Percentiles rank a stretch among this genome's conserved stretches.
Conservation (phyloP, 2,888 invertebrate species). For the Drosophila paramelanica region DNA sequence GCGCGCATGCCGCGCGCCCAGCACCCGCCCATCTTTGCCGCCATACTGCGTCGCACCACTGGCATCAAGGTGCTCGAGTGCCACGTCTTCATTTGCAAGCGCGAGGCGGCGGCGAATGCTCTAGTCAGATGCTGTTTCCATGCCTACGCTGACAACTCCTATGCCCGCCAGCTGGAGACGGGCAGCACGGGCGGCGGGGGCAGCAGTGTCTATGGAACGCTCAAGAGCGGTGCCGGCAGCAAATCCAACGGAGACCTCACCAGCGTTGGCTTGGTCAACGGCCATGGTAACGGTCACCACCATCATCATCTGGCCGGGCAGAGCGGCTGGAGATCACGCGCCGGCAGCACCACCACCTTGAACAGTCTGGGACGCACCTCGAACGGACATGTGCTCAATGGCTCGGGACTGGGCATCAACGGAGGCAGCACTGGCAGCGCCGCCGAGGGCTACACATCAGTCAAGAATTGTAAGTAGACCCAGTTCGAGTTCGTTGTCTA, state of each 20-base stretch:
- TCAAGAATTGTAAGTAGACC: slow-evolving; percentile 85
- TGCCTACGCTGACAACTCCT: slow-evolving; percentile 98
- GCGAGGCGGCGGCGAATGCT: slow-evolving; percentile 98
- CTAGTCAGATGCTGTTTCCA: slow-evolving; percentile 98
- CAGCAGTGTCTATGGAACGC: slow-evolving; percentile 86
- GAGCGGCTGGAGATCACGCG: slow-evolving; percentile 86
- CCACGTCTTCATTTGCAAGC: slow-evolving; percentile 98
- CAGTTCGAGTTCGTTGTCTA: slow-evolving; percentile 54
- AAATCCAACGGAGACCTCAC: slow-evolving; percentile 84
- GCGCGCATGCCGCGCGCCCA: slow-evolving; percentile 95
- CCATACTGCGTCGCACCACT: slow-evolving; percentile 96
- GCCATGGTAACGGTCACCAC: slow-evolving; percentile 72
- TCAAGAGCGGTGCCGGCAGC: slow-evolving; percentile 84
- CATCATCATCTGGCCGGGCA: slow-evolving; percentile 74
- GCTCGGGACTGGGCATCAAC: slow-evolving; percentile 71
- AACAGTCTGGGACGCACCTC: slow-evolving; percentile 86
- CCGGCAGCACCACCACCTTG: slow-evolving; percentile 87
- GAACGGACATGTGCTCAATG: slow-evolving; percentile 79
- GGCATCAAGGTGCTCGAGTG: slow-evolving; percentile 99
- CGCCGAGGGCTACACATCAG: slow-evolving; percentile 85
- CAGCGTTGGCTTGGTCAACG: slow-evolving; percentile 77
- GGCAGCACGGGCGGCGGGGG: slow-evolving; percentile 86
- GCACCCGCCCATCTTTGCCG: slow-evolving; percentile 98
- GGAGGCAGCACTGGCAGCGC: slow-evolving; percentile 82
- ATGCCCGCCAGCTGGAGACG: slow-evolving; percentile 92